Evolutionary conservation across 2,888 invertebrate genomes (phyloP).

Genomic region (Molorchus minor): DNA sequence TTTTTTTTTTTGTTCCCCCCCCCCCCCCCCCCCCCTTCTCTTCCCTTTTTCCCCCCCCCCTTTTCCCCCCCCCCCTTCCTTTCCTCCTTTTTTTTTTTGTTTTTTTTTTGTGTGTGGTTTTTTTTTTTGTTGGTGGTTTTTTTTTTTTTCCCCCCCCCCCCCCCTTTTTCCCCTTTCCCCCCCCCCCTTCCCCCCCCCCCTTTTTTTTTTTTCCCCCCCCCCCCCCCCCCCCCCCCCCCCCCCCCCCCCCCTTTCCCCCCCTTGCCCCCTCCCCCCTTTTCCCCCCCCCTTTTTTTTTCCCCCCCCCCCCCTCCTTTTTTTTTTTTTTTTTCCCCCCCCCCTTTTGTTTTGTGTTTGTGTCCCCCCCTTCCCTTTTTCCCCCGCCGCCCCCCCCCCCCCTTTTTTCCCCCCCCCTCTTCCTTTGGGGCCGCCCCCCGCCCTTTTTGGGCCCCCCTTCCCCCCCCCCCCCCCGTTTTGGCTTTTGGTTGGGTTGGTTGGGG

Average conservation of each 20-base stretch:
- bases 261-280: not conserved
- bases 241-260: not conserved
- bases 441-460: not conserved
- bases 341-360: not conserved
- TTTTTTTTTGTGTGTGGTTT: too few relatives aligned
- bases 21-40: not conserved
- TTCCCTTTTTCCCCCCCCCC: not conserved
- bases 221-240: not conserved
- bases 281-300: not conserved
- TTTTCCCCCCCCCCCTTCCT: not conserved
- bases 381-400: too few relatives aligned
- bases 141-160: not conserved
- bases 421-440: not conserved
- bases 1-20: not conserved
- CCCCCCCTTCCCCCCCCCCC: not conserved
- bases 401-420: not conserved
- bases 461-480: not conserved
- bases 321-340: not conserved
- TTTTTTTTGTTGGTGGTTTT: too few relatives aligned
- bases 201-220: not conserved
- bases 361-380: slow-evolving; percentile 3
- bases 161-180: not conserved
- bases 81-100: not conserved
- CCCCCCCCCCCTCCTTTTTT: not conserved
- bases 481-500: too few relatives aligned